Evolutionary conservation across 2,113 vertebrate species (phyloP), one percentile per base, ranked within the genome.

Genomic region (Manacus vitellinus): DNA sequence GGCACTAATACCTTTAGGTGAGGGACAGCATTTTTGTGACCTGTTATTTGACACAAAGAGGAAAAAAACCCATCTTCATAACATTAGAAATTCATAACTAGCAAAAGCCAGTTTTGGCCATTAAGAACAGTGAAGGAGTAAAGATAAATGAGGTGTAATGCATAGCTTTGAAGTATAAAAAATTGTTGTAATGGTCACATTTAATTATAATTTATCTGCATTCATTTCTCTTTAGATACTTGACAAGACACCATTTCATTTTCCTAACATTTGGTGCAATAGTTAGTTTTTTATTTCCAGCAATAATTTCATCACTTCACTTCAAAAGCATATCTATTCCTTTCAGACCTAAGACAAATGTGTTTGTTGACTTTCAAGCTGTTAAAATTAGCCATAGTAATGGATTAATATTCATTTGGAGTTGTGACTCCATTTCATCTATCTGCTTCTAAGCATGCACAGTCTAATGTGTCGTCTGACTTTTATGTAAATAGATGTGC

Each of bases 401-500:
- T 89, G 68, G 72, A 95, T 97, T 93, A 95, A 96, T 95, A 97
- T 94, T 95, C 76, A 91, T 93, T 94, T 94, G 61, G 52, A 94
- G 76, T 87, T 59, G 24, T 76, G 68, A 71, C 56, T 93, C 79
- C 15, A 12, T 95, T 93, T 70, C 65, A 88, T 94, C 72, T 95
- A 62, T 96, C 75, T 92, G 47, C 52, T 91, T 83, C 81, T 47
- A 68, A 91, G 77, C 56, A 49, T 65, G 51, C 68, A 67, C 39
- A 37, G 33, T 19, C 72, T 94, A 94, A 92, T 68, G 43, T 65
- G 68, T 71, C 2, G 20, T 96, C 90, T 96, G 79, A 89, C 55
- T 97, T 94, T 90, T 95, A 96, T 91, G 95, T 94, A 96, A 96
- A 97, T 96, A 97, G 90, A 93, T 88, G n/a, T 89, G 16, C 62